Evolutionary conservation across 2,113 vertebrate genomes (phyloP), one percentile per base, ranked within the genome.

Genomic region (Toxostoma redivivum): DNA sequence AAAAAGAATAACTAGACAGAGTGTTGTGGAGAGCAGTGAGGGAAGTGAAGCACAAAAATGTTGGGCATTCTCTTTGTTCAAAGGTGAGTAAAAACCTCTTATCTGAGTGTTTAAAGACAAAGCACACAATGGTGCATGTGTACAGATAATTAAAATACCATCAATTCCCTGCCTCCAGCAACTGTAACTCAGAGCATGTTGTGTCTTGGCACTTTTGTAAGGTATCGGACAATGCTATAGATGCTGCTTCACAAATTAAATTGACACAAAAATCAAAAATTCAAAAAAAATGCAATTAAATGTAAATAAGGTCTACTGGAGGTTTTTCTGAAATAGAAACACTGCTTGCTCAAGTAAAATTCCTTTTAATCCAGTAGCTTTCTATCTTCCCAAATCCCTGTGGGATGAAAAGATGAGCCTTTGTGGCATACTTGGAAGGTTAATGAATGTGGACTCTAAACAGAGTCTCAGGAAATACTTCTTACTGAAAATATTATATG

Each of bases 381-480:
- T 96, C 90, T 92, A 67, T 94, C 79, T 92, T 86, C 56, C 56
- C 58, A 88, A 4, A 91, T 95, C 91, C 88, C 93, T 60, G 19
- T 83, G 76, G 91, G 62, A 82, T 91, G 86, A 94, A 89, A 92
- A 86, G 93, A 96, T 91, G 88, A 94, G 71, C 54, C 62, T 81
- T 81, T 85, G 64, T 82, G 85, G 42, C 60, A 40, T 90, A 73
- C 88, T 89, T 78, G 77, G 88, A 93, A 92, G 81, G 82, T 80
- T 92, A 94, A 80, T 93, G 73, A 94, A 73, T 57, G 91, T 83
- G 72, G 72, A 85, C 77, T 76, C 40, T 87, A 35, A 56, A 42
- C 45, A 79, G 37, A 79, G 40, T 85, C 80, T 93, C 87, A 76
- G 61, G 38, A 88, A 94, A 82, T 61, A 71, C 44, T 85, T 53